These are phyloP conservation scores for Orchestia grillus DNA, from an alignment of 1,140 invertebrate species.

Conservation along the genomic window DNA sequence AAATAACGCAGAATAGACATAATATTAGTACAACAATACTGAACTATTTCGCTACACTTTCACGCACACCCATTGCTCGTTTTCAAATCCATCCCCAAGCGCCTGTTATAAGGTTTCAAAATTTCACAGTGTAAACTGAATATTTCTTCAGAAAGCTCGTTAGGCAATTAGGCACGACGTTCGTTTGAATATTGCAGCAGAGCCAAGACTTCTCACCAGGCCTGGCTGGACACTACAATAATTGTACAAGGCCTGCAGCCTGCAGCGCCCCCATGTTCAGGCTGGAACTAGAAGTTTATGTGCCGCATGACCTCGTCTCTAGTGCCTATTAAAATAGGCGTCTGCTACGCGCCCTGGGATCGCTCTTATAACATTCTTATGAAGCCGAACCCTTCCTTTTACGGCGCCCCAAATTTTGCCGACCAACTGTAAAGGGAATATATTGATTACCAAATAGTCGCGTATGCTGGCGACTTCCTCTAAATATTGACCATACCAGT, in stretches of 20 bases:
- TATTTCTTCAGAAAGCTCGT: neutral
- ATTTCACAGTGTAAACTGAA: neutral
- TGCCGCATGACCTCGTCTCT: neutral
- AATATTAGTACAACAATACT: neutral
- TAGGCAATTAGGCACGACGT: neutral
- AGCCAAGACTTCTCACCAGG: neutral
- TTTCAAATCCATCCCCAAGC: neutral
- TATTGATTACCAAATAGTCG: neutral
- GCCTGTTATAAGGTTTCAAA: neutral
- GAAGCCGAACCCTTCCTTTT: constrained; percentile 31
- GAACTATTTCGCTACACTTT: neutral
- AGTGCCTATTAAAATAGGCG: constrained; percentile 45
- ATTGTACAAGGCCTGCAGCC: neutral
- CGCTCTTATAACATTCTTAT: constrained; percentile 47
- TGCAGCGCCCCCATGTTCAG: neutral
- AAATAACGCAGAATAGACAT: neutral
- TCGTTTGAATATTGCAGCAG: neutral
- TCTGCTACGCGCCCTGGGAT: neutral
- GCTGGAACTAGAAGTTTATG: neutral
- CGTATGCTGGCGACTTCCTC: neutral
- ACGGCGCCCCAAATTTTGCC: neutral
- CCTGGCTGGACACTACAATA: neutral
- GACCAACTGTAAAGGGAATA: constrained; percentile 34
- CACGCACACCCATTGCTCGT: neutral
- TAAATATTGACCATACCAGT: neutral